Base-by-base conservation (phyloP, 30 jellyfish, hydroid and myxozoan species). In the Hydractinia echinata region DNA sequence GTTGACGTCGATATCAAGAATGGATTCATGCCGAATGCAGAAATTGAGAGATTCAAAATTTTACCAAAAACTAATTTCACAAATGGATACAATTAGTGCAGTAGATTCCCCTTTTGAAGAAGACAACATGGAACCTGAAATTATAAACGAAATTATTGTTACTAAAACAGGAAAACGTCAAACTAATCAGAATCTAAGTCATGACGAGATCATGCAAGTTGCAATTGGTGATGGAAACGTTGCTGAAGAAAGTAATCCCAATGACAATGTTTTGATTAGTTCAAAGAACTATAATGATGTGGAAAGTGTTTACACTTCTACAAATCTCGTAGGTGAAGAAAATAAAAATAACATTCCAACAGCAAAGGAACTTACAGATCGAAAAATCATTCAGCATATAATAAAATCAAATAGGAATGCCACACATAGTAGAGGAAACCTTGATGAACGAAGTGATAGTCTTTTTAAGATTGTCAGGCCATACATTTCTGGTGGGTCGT, bases 1-100 rank as follows among this genome's bases (percentile, higher is more conserved):
- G 54, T 69, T 92, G 76, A 92, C 98, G 54, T 85, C 96, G 64
- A 92, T 92, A 7, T 92, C 98, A n/a, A 79, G 98, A 79, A 92
- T 92, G 98, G 98, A 92, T 61, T 91, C 90, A 52, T 71, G 62
- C 58, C 61, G 98, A 67, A 21, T 76, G 16, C 81, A 84, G 14
- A 77, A 72, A 52, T 89, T 92, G 4, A 72, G 76, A 55, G 87
- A 87, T n/a, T 54, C 98, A 4, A 76, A 83, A 56, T 92, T 92
- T 68, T 92, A 92, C 66, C 81, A 86, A 66, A 82, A 85, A 10
- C 51, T 85, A 62, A 60, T 89, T 8, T 14, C 66, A 44, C 83
- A 54, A 20, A 74, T 58, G 61, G 61, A 50, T 58, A 48, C n/a
- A 30, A 49, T 49, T 51, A 44, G 61, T 10, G 83, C 62, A 11